These are phyloP conservation scores for Orthosia gracilis DNA, from an alignment of 2,888 invertebrate genomes.

Conservation along the genomic window DNA sequence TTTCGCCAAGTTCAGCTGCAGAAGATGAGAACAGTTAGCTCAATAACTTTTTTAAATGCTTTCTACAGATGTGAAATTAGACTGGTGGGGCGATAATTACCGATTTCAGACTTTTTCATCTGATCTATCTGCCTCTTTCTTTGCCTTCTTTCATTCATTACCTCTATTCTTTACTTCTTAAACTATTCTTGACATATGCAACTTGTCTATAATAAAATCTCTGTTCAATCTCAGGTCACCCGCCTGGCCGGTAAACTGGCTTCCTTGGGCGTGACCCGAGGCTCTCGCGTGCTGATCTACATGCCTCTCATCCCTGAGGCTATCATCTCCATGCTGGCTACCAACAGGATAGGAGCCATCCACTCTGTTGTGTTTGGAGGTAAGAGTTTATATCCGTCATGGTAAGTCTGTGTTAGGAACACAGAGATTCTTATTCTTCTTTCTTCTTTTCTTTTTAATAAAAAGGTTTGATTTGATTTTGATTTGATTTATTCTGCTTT, in stretches of 20 bases:
- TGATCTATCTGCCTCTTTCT: no score
- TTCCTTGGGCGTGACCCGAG: slow-evolving; percentile 94
- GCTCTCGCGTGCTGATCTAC: slow-evolving; percentile 97
- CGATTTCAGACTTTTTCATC: neutral
- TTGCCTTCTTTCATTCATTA: neutral
- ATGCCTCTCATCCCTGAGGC: slow-evolving; percentile 99
- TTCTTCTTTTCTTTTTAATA: no score
- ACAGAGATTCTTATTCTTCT: no score
- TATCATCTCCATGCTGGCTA: slow-evolving; percentile 97
- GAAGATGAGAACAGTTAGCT: no score
- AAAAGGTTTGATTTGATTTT: no score
- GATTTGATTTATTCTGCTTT: no score
- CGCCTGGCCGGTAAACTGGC: slow-evolving; percentile 95
- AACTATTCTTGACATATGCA: neutral
- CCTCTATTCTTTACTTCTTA: no score
- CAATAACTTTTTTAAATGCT: neutral
- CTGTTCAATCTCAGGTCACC: slow-evolving; percentile 90
- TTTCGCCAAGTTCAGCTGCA: no score
- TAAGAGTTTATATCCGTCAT: slow-evolving; percentile 72
- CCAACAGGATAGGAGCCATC: slow-evolving; percentile 96
- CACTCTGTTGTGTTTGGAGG: slow-evolving; percentile 99
- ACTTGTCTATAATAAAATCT: neutral
- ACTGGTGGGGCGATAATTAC: neutral
- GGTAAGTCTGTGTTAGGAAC: no score
- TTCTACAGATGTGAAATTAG: neutral